A percentile compares a stretch with the other conserved stretches of the same genome.
phyloP scores from a whole-genome alignment of 2,888 invertebrate species.

The Agrochola lota region DNA sequence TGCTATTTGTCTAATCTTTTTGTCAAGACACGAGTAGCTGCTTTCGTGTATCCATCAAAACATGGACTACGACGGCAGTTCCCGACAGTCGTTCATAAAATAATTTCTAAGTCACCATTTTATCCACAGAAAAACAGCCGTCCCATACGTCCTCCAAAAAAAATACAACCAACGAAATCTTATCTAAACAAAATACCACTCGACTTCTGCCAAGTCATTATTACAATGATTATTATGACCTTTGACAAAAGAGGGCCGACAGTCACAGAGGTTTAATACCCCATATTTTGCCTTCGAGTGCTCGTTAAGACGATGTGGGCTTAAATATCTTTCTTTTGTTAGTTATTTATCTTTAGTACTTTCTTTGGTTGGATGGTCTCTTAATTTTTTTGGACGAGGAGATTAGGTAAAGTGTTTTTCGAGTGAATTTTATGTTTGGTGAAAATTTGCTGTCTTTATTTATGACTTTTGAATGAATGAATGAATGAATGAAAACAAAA shows the following conservation, averaged over 20 bases:
- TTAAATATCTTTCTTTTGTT: conserved; percentile 36
- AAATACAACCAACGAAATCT: not conserved
- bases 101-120: too few species aligned
- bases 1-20: too few species aligned
- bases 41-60: too few species aligned
- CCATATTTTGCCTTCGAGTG: conserved; percentile 55
- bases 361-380: conserved; percentile 9
- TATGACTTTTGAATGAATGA: not conserved
- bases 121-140: too few species aligned
- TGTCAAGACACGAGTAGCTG: too few species aligned
- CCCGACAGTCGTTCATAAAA: too few species aligned
- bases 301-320: conserved; percentile 45
- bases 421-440: conserved; percentile 1
- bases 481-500: not conserved
- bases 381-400: not conserved
- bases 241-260: conserved; percentile 39
- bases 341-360: conserved; percentile 28
- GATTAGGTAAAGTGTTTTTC: conserved; percentile 1
- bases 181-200: conserved; percentile 30
- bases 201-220: conserved; percentile 27
- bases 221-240: conserved; percentile 34
- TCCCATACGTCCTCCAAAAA: not conserved
- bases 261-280: conserved; percentile 31
- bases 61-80: too few species aligned
- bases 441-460: not conserved